phyloP scores from a whole-genome alignment of 2,113 vertebrate species.

The Muscicapa adusta region DNA sequence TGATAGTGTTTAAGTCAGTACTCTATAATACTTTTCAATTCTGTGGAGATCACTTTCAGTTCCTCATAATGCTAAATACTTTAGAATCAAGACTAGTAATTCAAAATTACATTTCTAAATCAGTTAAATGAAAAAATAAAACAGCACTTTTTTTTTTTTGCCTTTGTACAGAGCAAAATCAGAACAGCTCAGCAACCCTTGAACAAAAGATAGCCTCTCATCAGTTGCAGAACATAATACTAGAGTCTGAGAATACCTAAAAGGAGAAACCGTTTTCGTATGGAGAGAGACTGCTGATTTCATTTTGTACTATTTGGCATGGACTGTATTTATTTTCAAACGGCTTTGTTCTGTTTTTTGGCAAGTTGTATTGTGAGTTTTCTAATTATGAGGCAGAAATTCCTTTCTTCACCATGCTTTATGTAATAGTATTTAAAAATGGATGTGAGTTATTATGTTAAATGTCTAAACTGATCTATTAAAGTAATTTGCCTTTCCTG shows the following conservation, averaged over 20 bases:
- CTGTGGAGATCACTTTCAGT: neutral
- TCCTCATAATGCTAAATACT: neutral
- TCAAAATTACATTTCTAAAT: neutral
- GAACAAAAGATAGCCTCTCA: constrained; percentile 68
- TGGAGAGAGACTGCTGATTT: constrained; percentile 73
- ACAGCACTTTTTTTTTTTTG: neutral
- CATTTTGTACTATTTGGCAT: constrained; percentile 83
- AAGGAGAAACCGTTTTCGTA: constrained; percentile 63
- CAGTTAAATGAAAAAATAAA: neutral
- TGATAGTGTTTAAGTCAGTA: neutral
- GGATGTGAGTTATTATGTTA: constrained; percentile 83
- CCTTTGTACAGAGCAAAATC: constrained; percentile 81
- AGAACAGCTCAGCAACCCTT: constrained; percentile 86
- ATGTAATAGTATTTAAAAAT: constrained; percentile 84
- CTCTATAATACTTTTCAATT: neutral
- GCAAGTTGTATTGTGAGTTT: constrained; percentile 82
- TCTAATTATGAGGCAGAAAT: constrained; percentile 82
- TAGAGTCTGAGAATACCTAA: constrained; percentile 54
- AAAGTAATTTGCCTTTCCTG: constrained; percentile 81
- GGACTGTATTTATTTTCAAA: constrained; percentile 85
- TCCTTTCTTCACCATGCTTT: constrained; percentile 80
- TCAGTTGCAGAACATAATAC: constrained; percentile 59
- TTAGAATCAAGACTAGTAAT: neutral
- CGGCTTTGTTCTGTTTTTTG: constrained; percentile 75
- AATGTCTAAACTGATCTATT: constrained; percentile 80